Percentiles rank a stretch among this genome's conserved stretches.
phyloP scores from a whole-genome alignment of 2,113 vertebrate genomes.

The Ptyas mucosa region DNA sequence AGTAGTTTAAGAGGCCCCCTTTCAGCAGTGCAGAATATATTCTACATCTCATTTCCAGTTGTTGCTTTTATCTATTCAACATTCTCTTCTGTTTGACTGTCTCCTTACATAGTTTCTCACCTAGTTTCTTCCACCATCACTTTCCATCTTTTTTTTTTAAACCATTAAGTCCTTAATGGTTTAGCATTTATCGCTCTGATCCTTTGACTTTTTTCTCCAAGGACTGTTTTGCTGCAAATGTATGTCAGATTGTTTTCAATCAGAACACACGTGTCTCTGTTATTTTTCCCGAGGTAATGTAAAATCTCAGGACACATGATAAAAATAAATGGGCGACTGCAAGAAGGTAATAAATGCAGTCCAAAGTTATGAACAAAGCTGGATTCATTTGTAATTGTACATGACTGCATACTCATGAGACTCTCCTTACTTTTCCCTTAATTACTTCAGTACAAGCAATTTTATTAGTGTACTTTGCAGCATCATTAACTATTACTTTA shows the following conservation, averaged over 20 bases:
- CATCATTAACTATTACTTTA: slow-evolving; percentile 72
- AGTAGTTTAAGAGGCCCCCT: neutral
- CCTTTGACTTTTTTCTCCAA: neutral
- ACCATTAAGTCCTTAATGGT: neutral
- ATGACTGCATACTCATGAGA: slow-evolving; percentile 48
- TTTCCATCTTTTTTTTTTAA: neutral
- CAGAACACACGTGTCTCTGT: neutral
- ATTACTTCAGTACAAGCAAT: slow-evolving; percentile 64
- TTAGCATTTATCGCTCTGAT: neutral
- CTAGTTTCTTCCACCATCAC: neutral
- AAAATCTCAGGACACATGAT: neutral
- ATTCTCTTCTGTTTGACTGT: neutral
- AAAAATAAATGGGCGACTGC: slow-evolving; percentile 11
- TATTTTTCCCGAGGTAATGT: fast-evolving
- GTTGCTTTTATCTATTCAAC: neutral
- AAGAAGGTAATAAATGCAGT: slow-evolving; percentile 31
- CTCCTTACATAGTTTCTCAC: neutral
- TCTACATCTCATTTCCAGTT: neutral
- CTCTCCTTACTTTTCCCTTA: slow-evolving; percentile 58
- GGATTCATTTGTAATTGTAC: slow-evolving; percentile 42
- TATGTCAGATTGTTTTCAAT: neutral
- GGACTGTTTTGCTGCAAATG: neutral
- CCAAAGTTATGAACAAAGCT: slow-evolving; percentile 29
- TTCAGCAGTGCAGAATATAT: neutral
- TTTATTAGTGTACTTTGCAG: slow-evolving; percentile 76